phyloP scores from a whole-genome alignment of 2,797 vertebrate genomes.

The Danio jaintianensis region DNA sequence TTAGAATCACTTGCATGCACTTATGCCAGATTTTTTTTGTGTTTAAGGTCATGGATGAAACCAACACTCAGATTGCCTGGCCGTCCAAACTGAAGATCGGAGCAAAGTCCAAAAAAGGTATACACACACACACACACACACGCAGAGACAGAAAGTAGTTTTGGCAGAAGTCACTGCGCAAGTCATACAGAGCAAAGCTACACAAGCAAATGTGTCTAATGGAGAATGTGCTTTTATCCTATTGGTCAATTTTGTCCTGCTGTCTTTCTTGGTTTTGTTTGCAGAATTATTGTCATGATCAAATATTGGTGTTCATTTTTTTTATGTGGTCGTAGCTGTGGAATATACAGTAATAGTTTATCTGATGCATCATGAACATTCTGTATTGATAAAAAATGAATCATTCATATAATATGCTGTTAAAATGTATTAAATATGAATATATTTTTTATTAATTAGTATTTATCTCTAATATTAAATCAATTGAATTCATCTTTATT shows the following conservation, averaged over 20 bases:
- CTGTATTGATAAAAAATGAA: too few species aligned
- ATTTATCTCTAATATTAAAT: too few species aligned
- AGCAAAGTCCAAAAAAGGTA: conserved; percentile 86
- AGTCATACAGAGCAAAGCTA: background rate
- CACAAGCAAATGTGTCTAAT: background rate
- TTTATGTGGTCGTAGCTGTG: too few species aligned
- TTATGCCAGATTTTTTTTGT: conserved; percentile 15
- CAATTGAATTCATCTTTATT: too few species aligned
- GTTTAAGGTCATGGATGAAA: conserved; percentile 85
- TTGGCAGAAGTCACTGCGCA: background rate
- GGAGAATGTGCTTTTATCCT: background rate
- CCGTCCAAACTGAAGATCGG: conserved; percentile 85
- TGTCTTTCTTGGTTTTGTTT: background rate
- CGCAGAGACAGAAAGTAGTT: background rate
- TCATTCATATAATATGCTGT: too few species aligned
- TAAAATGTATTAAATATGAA: too few species aligned
- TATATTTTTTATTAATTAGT: too few species aligned
- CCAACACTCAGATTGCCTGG: conserved; percentile 84
- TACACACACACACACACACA: conserved; percentile 44
- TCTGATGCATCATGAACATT: too few species aligned
- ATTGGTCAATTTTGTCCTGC: background rate
- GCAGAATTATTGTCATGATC: too few species aligned
- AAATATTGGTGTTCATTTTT: too few species aligned
- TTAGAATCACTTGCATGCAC: background rate
- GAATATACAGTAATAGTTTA: too few species aligned